Evolutionary conservation across 2,888 invertebrate species (phyloP), one percentile per base, ranked within the genome.

Genomic region (Trilocha varians): DNA sequence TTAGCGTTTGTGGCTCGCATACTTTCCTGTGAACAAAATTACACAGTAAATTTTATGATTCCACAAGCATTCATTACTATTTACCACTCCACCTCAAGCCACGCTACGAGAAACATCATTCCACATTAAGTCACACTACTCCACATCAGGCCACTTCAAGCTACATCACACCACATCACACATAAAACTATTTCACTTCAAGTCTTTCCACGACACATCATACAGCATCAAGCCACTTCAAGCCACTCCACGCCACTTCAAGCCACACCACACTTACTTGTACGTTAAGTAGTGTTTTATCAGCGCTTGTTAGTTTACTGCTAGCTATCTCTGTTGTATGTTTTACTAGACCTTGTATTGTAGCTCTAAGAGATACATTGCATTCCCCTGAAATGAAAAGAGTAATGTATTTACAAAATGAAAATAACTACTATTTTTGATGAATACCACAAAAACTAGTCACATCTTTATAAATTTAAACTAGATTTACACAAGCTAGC

Each of bases 1-100:
- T 74, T 79, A 0, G 78, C 77, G 39, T 79, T 80, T 0, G 78
- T 76, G 0, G 77, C 65, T 6, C 83, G 55, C 77, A 83, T 78
- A 38, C 72, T 74, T 36, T 83, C 83, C 83, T 83, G 59, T 2
- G 62, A 64, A 13, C 6, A 13, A 11, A n/a, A 11, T 13, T 1
- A 3, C 16, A 9, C 17, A 2, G 5, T 2, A 9, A 32, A n/a
- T 14, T 38, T 15, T 13, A 11, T 5, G 9, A 13, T 8, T 13
- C 15, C 16, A 16, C 5, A 13, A 38, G 17, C 5, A 14, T 16
- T n/a, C 11, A n/a, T 15, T 16, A 36, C 9, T 11, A n/a, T n/a
- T n/a, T n/a, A n/a, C n/a, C n/a, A n/a, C n/a, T n/a, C n/a, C n/a
- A n/a, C n/a, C n/a, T n/a, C n/a, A n/a, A n/a, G n/a, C n/a, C n/a